Evolutionary conservation across 2,113 vertebrate genomes (phyloP).

Genomic region (Cyphomyrus discorhynchus): DNA sequence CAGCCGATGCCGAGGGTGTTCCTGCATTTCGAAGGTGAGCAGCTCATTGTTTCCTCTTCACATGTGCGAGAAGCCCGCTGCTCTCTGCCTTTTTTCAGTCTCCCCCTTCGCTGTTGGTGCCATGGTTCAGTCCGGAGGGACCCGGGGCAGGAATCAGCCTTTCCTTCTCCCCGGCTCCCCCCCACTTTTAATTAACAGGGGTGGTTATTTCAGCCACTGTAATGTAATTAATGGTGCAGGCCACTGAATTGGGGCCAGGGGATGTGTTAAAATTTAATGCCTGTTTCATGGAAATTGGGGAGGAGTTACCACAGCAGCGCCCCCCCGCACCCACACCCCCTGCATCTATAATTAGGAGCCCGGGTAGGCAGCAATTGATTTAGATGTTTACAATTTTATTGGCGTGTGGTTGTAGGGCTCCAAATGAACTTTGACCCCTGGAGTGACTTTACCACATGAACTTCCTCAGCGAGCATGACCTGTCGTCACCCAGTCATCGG

Average conservation of each 20-base stretch:
- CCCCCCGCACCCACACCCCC: background rate
- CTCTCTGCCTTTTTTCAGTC: background rate
- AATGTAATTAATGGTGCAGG: background rate
- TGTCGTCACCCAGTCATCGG: background rate
- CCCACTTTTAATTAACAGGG: background rate
- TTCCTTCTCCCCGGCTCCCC: background rate
- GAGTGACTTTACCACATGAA: background rate
- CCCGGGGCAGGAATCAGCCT: background rate
- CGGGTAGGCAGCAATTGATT: background rate
- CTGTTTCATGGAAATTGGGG: background rate
- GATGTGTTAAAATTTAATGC: background rate
- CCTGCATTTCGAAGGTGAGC: slow-evolving; percentile 62
- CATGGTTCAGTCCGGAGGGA: background rate
- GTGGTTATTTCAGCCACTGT: background rate
- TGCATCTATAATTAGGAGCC: background rate
- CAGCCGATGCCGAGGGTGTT: slow-evolving; percentile 59
- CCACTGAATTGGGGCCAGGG: background rate
- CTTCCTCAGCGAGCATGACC: background rate
- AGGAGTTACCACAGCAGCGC: background rate
- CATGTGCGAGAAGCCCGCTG: background rate
- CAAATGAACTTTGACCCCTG: background rate
- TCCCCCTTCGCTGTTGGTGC: background rate
- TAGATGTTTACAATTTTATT: background rate
- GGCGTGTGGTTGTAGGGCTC: background rate
- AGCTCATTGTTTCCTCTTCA: background rate